phyloP scores from a whole-genome alignment of 2,888 invertebrate species.

The Crepidodera aurea region DNA sequence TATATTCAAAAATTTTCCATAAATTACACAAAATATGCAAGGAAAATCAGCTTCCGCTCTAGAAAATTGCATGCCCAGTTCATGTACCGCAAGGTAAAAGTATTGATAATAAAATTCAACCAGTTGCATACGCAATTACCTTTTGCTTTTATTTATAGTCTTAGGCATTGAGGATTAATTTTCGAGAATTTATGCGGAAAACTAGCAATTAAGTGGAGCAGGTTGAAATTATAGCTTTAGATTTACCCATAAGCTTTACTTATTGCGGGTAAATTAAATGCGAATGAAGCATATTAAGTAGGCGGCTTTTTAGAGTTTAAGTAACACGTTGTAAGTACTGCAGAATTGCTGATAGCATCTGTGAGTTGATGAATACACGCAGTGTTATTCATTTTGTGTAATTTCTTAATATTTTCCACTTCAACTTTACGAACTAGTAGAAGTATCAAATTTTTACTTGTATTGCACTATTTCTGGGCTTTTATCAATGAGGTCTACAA shows the following conservation, averaged over 20 bases:
- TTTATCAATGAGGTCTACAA: too few species aligned
- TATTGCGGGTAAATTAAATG: background rate
- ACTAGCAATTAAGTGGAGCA: background rate
- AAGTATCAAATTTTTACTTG: too few species aligned
- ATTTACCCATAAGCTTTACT: background rate
- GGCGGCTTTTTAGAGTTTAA: background rate
- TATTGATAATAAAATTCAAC: constrained; percentile 1
- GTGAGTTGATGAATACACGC: too few species aligned
- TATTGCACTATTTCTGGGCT: too few species aligned
- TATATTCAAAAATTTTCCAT: too few species aligned
- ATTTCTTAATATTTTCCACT: too few species aligned
- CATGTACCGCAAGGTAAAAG: too few species aligned
- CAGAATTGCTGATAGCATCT: constrained; percentile 1
- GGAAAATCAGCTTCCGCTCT: too few species aligned
- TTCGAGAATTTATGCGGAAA: background rate
- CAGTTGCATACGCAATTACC: constrained; percentile 2
- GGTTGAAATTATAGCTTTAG: background rate
- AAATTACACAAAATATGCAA: too few species aligned
- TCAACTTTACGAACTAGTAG: too few species aligned
- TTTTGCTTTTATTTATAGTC: background rate
- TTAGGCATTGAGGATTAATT: background rate
- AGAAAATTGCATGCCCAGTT: too few species aligned
- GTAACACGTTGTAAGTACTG: constrained; percentile 5
- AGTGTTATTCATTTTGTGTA: too few species aligned
- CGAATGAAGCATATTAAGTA: background rate